Evolutionary conservation across 35 echinoderm and acorn worm species (phyloP).

Genomic region (Amphiura filiformis): DNA sequence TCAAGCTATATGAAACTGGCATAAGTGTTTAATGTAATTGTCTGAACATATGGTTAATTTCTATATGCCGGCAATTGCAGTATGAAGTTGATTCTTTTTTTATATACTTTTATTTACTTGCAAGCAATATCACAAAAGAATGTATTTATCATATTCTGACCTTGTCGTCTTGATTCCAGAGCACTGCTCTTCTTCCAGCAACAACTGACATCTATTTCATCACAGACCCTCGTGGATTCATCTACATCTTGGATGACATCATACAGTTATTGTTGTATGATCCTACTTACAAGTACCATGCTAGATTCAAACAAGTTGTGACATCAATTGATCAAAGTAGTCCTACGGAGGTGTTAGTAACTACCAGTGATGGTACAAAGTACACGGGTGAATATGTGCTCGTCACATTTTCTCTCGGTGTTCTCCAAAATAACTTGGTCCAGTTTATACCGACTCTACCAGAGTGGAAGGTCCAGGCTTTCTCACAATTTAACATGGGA

Average conservation of each 20-base stretch:
- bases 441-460: conserved; percentile 30
- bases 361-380: conserved; percentile 8
- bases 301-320: conserved; percentile 17
- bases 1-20: too few species aligned
- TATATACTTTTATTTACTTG: too few species aligned
- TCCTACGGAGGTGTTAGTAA: neutral
- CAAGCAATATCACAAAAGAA: too few species aligned
- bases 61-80: too few species aligned
- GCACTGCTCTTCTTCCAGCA: too few species aligned
- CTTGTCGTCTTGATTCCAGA: too few species aligned
- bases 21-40: too few species aligned
- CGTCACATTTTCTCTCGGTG: conserved; percentile 32
- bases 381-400: conserved; percentile 32
- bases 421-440: conserved; percentile 25
- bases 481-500: conserved; percentile 40
- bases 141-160: too few species aligned
- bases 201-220: conserved; percentile 2
- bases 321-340: neutral
- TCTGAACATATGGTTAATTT: too few species aligned
- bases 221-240: conserved; percentile 42
- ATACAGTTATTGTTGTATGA: conserved; percentile 2
- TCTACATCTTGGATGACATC: conserved; percentile 24
- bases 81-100: too few species aligned
- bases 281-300: conserved; percentile 17
- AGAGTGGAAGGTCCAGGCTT: conserved; percentile 35